Base-by-base conservation (phyloP, 2,113 vertebrate genomes). In the Phalacrocorax brasilianus region DNA sequence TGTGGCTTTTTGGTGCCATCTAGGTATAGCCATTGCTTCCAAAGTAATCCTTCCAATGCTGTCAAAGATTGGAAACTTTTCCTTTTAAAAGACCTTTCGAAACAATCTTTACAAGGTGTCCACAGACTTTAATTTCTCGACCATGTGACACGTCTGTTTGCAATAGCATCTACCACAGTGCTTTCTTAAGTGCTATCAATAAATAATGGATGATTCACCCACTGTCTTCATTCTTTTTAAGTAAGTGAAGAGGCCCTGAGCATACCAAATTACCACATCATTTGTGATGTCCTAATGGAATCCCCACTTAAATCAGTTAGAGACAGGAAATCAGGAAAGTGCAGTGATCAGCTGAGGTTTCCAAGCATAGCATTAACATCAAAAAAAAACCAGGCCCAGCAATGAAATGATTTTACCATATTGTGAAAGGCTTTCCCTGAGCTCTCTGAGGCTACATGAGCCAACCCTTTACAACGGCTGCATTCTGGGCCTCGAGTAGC, bases 161-260 rank as follows among this genome's bases (percentile, higher is more conserved):
- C 49, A 92, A 61, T 50, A 91, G 73, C 70, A 89, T 87, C 83
- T 72, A 89, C 65, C 45, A 84, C 14, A 56, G 47, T 22, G 33
- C 56, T 44, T 95, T 88, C 82, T 91, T 91, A 96, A 95, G 80
- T 92, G 95, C 73, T 70, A 85, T 49, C 70, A 93, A 89, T 96
- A 95, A 95, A 92, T 97, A 93, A 94, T 91, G 61, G 52, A 93
- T 95, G 67, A 82, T 26, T 92, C 53, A 42, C 56, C 79, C 80
- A 78, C 5, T 91, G 80, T 65, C 47, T 95, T 93, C 85, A n/a
- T 61, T 89, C 66, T 89, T 80, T 88, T 91, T 82, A 92, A 97
- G 85, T 91, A 97, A 96, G 40, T 91, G 82, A 96, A 93, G 80
- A 93, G 53, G 24, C 40, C 94, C 56, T 45, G 22, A 95, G 79